phyloP scores from a whole-genome alignment of 2,797 vertebrate species.

The Phrynocephalus vlangalii region DNA sequence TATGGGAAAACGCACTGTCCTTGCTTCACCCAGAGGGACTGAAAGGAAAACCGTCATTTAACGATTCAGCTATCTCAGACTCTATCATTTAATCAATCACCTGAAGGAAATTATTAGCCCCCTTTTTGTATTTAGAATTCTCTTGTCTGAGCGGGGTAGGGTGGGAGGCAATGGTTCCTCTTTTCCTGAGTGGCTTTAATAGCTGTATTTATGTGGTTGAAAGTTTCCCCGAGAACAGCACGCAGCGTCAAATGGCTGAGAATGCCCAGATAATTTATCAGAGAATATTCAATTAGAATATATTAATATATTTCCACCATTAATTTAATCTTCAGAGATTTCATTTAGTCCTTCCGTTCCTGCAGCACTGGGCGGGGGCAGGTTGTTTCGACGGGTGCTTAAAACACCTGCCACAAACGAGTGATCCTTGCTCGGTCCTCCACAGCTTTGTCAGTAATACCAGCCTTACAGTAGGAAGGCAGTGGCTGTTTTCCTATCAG shows the following conservation, averaged over 20 bases:
- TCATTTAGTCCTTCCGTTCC: slow-evolving; percentile 77
- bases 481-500: slow-evolving; percentile 45
- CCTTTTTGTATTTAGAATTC: slow-evolving; percentile 75
- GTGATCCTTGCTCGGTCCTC: slow-evolving; percentile 63
- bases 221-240: slow-evolving; percentile 76
- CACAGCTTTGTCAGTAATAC: slow-evolving; percentile 61
- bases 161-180: slow-evolving; percentile 61
- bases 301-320: slow-evolving; percentile 85
- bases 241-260: slow-evolving; percentile 80
- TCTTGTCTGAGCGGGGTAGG: slow-evolving; percentile 78
- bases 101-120: slow-evolving; percentile 74
- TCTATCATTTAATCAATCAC: slow-evolving; percentile 87
- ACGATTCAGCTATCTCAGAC: slow-evolving; percentile 81
- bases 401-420: slow-evolving; percentile 68
- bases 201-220: slow-evolving; percentile 81
- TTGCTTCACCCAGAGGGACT: slow-evolving; percentile 80
- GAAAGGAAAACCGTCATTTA: slow-evolving; percentile 78
- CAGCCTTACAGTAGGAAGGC: slow-evolving; percentile 53
- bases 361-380: slow-evolving; percentile 60
- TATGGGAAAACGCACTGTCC: slow-evolving; percentile 80
- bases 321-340: slow-evolving; percentile 90
- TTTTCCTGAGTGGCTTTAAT: slow-evolving; percentile 83
- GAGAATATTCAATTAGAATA: slow-evolving; percentile 89
- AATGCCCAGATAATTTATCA: slow-evolving; percentile 89
- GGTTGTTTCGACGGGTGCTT: slow-evolving; percentile 62